Base-by-base conservation (phyloP, 2,797 vertebrate genomes). In the Hyperoplus lanceolatus region DNA sequence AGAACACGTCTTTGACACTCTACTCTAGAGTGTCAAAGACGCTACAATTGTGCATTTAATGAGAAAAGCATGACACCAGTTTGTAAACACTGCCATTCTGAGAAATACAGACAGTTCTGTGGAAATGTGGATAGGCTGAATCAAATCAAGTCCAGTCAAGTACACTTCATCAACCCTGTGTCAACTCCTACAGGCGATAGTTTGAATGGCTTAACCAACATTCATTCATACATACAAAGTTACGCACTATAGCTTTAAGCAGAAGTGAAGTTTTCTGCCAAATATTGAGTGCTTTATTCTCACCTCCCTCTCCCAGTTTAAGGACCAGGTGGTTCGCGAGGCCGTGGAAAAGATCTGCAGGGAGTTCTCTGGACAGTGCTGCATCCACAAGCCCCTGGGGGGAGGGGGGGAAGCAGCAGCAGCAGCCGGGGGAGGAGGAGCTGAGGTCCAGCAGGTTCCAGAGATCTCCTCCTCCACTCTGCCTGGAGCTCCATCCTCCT, bases 281-380 rank as follows among this genome's bases (percentile, higher is more conserved):
- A 8, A 69, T 39, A 43, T 42, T 36, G 4, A 54, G 0, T 49
- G 0, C 1, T 56, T 15, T 8, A 3, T 36, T 11, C 36, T 13
- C 4, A 43, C 8, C 12, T 5, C 8, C 7, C 15, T 16, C 14
- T 57, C 18, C 3, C 89, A 98, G 97, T 98, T 99, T 90, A 97
- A 98, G 87, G 97, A 98, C 61, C 97, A 98, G 84, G 96, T 99
- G 5, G 97, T 99, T 50, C 96, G 96, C 29, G 97, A 99, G 84
- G 98, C 97, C 0, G 97, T 99, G 70, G 97, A 98, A 91, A 97
- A 96, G 83, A 96, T 99, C 89, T 98, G 97, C 79, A 92, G 96
- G 80, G 96, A 97, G 89, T 95, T 99, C 36, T 97, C 95, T 0
- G 97, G 97, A 82, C 97, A 97, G 85, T 96, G 97, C 63, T 95